These are phyloP conservation scores for Drosophila antonietae DNA, from an alignment of 2,888 invertebrate genomes.

Conservation along the genomic window DNA sequence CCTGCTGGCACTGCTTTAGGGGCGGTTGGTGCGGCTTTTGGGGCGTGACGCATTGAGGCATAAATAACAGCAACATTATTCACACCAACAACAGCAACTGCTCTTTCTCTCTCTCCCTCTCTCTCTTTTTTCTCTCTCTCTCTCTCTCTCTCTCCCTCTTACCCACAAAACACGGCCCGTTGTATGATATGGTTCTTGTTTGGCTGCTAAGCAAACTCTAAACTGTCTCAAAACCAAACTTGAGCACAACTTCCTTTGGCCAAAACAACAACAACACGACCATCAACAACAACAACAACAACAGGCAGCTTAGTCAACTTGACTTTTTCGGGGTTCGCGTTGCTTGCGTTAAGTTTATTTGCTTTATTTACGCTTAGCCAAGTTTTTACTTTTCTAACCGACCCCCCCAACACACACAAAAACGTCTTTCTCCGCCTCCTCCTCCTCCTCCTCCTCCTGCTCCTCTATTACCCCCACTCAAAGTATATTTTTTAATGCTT, in stretches of 20 bases:
- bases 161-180: constrained; percentile 38
- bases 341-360: constrained; percentile 68
- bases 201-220: constrained; percentile 70
- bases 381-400: constrained; percentile 49
- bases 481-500: constrained; percentile 73
- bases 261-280: constrained; percentile 22
- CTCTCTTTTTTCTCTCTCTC: background rate
- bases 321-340: constrained; percentile 39
- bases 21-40: constrained; percentile 14
- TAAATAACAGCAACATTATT: constrained; percentile 78
- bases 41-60: constrained; percentile 75
- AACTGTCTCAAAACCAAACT: constrained; percentile 65
- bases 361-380: constrained; percentile 78
- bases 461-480: background rate
- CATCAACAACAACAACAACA: background rate
- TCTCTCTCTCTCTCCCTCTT: background rate
- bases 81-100: constrained; percentile 63
- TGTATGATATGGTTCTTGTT: constrained; percentile 52
- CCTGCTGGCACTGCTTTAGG: constrained; percentile 26
- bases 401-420: background rate
- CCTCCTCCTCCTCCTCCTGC: background rate
- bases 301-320: constrained; percentile 57
- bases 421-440: too few species aligned
- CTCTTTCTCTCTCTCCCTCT: background rate
- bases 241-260: constrained; percentile 68